phyloP scores from a whole-genome alignment of 2,888 invertebrate genomes.

The Tipula vernalis region DNA sequence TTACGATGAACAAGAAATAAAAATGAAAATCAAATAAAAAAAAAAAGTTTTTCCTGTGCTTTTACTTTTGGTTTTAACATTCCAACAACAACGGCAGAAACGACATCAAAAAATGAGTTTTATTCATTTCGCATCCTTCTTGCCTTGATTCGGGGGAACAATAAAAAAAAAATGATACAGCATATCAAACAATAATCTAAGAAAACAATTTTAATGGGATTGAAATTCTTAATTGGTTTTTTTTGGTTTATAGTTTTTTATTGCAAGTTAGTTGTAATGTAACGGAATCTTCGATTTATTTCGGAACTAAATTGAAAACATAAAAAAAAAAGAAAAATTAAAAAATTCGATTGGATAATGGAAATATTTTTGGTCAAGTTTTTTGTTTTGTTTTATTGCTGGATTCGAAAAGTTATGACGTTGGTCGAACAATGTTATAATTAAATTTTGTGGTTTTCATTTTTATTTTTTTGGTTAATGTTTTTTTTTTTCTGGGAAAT shows the following conservation, averaged over 20 bases:
- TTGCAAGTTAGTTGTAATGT: not conserved
- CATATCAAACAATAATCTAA: not conserved
- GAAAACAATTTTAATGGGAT: constrained; percentile 4
- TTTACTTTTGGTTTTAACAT: not conserved
- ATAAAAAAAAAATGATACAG: not conserved
- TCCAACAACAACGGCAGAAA: not conserved
- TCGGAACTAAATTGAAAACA: not conserved
- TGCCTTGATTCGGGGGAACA: not conserved
- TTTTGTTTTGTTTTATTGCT: not conserved
- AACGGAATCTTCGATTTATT: not conserved
- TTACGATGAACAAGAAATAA: not conserved
- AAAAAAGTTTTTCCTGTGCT: not conserved
- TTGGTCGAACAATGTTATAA: not conserved
- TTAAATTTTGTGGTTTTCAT: not conserved
- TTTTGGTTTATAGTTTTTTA: not conserved
- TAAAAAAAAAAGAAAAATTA: not conserved
- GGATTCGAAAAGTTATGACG: not conserved
- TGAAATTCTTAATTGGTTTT: not conserved
- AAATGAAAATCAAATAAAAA: not conserved
- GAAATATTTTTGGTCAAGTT: not conserved
- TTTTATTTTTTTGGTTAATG: too few relatives aligned
- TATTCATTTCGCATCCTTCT: not conserved
- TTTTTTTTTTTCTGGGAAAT: not conserved
- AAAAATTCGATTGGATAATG: not conserved
- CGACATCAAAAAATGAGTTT: not conserved